These are phyloP conservation scores for Vanacampus margaritifer DNA, from an alignment of 2,113 vertebrate genomes.

Conservation along the genomic window DNA sequence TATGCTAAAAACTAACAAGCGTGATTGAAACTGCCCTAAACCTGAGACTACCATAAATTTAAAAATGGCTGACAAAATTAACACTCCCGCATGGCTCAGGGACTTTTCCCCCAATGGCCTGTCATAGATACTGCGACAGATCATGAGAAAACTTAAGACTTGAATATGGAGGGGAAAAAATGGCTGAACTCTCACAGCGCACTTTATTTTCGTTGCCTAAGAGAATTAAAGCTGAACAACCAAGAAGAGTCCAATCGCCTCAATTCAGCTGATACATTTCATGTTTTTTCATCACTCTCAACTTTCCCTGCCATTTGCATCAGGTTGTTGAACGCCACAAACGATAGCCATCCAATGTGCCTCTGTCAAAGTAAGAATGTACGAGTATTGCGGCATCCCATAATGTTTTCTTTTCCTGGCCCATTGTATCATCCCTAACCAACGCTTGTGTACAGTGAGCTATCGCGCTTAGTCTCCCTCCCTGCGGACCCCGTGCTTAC, in stretches of 20 bases:
- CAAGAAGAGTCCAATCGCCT: background rate
- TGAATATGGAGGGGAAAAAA: too few species aligned
- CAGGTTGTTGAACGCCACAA: background rate
- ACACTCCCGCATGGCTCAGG: too few species aligned
- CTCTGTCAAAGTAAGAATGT: conserved; percentile 1
- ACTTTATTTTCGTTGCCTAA: background rate
- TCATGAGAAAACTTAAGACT: too few species aligned
- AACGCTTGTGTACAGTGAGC: conserved; percentile 60
- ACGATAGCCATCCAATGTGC: conserved; percentile 24
- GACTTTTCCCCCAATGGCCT: too few species aligned
- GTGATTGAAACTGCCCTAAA: too few species aligned
- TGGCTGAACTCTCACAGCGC: too few species aligned
- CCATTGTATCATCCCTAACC: conserved; percentile 63
- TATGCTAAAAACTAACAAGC: too few species aligned
- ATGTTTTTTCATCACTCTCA: background rate
- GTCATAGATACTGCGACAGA: too few species aligned
- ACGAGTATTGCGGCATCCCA: conserved; percentile 38
- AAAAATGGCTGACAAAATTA: too few species aligned
- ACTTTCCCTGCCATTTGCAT: conserved; percentile 6
- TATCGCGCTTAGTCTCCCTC: conserved; percentile 55
- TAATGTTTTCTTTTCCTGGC: conserved; percentile 37
- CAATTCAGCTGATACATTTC: background rate
- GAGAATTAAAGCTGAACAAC: background rate
- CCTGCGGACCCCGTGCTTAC: conserved; percentile 60
- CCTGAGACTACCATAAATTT: too few species aligned